Percentiles rank a stretch among this genome's conserved stretches.
Conservation (phyloP, 2,113 vertebrate genomes). For the Romanogobio albipinnatus region DNA sequence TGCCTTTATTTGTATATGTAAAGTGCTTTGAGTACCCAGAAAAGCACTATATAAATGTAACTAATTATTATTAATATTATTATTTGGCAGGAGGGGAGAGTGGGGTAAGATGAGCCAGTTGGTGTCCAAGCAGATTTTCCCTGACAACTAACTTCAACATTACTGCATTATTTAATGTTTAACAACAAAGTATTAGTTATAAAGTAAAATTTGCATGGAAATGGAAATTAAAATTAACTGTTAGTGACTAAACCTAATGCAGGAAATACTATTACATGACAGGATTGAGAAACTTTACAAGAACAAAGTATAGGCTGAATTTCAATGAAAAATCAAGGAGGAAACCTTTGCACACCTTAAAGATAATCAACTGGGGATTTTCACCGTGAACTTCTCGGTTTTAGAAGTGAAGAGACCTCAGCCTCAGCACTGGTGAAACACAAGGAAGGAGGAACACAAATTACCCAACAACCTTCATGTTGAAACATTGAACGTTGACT, state of each 20-base stretch:
- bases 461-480: neutral
- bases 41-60: too few relatives aligned
- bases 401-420: neutral
- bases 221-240: neutral
- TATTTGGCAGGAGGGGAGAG: neutral
- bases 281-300: neutral
- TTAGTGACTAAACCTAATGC: neutral
- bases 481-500: neutral
- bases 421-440: neutral
- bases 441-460: slow-evolving; percentile 10
- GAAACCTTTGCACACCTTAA: neutral
- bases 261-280: neutral
- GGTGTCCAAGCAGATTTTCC: neutral
- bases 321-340: neutral
- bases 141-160: neutral
- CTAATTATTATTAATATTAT: too few relatives aligned
- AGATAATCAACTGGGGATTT: neutral
- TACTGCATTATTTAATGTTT: neutral
- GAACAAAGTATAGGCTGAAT: neutral
- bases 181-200: neutral
- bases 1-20: neutral
- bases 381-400: neutral
- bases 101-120: neutral
- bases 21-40: too few relatives aligned
- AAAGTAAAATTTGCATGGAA: neutral